Base-by-base conservation (phyloP, 2,888 invertebrate genomes). In the Hydropsyche betteni region DNA sequence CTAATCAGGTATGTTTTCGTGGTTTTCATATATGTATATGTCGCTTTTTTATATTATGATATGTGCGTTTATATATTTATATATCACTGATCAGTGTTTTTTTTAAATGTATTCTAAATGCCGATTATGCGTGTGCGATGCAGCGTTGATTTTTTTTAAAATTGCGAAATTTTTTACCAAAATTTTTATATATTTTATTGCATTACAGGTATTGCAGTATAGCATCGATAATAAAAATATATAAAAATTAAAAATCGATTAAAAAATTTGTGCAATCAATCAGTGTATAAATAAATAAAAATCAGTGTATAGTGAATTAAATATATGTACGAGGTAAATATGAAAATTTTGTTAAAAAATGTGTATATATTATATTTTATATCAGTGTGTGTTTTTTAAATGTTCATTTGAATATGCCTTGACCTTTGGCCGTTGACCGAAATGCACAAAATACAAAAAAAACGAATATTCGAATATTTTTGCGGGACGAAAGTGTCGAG, bases 1-100 rank as follows among this genome's bases (percentile, higher is more conserved):
- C 87, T 74, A 87, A 87, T 81, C 87, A 87, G 87, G 87, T 88
- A 84, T 83, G 83, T 80, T 24, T 24, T 24, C 77, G 34, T 44
- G n/a, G n/a, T 69, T 44, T 44, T 77, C 34, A 44, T 44, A 24
- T 24, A 24, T 24, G 24, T 24, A 24, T 24, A 24, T 24, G 24
- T 24, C 24, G 24, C 24, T 24, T 24, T 24, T 2, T 24, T 24
- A 24, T 24, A 24, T 24, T 24, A 24, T 24, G 24, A 24, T 2
- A 24, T 24, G 24, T 24, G 24, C 44, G 44, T 8, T 44, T 44
- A 8, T 44, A 71, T 74, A 16, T 69, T 77, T 76, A 78, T 61
- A 79, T 53, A 77, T 76, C 78, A 80, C 80, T 81, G 83, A 83
- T 81, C 79, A 80, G 84, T 81, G 74, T 78, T 77, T 76, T 78